phyloP scores from a whole-genome alignment of 2,797 vertebrate genomes.

The Gymnoscopelus braueri region DNA sequence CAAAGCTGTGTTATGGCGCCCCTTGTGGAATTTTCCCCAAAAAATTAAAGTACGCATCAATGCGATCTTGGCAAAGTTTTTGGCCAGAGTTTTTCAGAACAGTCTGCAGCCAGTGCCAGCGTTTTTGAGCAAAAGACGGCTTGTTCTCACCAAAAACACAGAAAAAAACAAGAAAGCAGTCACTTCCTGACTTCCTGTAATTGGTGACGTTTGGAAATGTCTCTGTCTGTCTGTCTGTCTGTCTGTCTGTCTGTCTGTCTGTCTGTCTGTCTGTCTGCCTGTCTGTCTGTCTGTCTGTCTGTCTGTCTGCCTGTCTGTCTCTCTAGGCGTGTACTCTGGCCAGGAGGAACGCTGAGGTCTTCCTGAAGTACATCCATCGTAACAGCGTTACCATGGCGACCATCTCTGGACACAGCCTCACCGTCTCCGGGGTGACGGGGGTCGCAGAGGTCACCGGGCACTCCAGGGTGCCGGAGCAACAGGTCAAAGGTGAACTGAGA shows the following conservation, averaged over 20 bases:
- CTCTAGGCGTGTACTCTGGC: constrained; percentile 94
- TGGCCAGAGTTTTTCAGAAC: too few relatives aligned
- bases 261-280: not conserved
- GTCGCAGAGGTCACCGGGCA: constrained; percentile 89
- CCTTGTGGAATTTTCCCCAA: too few relatives aligned
- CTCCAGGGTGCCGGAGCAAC: constrained; percentile 93
- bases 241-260: not conserved
- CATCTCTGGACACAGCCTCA: constrained; percentile 75
- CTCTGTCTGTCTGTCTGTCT: not conserved
- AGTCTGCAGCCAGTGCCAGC: too few relatives aligned
- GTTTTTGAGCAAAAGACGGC: too few relatives aligned
- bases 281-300: not conserved
- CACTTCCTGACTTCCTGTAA: too few relatives aligned
- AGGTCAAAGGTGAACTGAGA: constrained; percentile 91
- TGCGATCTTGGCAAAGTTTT: too few relatives aligned
- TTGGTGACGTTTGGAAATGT: too few relatives aligned
- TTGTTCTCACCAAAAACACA: too few relatives aligned
- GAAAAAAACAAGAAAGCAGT: too few relatives aligned
- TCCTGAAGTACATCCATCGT: constrained; percentile 98
- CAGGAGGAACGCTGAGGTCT: constrained; percentile 93
- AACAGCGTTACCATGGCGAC: constrained; percentile 96
- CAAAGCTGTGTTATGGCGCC: too few relatives aligned
- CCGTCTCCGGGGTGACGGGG: constrained; percentile 55
- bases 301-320: constrained; percentile 20
- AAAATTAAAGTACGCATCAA: too few relatives aligned